A percentile compares a stretch with the other conserved stretches of the same genome.
Evolutionary conservation across 2,113 vertebrate genomes (phyloP).

Genomic region (Menura novaehollandiae): DNA sequence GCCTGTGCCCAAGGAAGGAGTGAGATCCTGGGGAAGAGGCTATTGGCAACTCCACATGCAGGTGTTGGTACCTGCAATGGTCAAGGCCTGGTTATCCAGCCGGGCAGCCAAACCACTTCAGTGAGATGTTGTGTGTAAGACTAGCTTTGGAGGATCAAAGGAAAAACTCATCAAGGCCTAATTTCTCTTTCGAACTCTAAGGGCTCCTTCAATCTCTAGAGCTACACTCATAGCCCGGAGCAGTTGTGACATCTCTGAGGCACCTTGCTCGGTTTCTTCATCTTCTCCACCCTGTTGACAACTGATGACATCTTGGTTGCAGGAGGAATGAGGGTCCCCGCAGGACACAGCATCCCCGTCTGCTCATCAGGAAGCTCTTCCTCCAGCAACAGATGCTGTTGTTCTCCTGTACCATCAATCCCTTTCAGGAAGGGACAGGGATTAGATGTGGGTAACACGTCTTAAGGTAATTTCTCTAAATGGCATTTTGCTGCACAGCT

Average conservation of each 20-base stretch:
- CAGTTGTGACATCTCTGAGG: not conserved
- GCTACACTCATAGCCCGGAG: rapidly evolving
- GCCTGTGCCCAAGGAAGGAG: not conserved
- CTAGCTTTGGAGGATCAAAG: not conserved
- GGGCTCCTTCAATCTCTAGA: not conserved
- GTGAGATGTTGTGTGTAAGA: not conserved
- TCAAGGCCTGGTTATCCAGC: no score
- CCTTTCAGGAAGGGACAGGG: not conserved
- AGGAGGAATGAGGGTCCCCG: not conserved
- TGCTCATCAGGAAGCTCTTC: not conserved
- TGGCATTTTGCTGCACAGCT: not conserved
- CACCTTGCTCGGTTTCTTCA: not conserved
- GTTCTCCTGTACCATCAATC: not conserved
- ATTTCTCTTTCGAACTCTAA: not conserved
- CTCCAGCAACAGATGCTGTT: slow-evolving; percentile 32
- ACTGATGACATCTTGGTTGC: not conserved
- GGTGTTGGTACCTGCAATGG: not conserved
- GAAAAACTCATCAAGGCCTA: not conserved
- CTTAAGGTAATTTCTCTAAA: slow-evolving; percentile 21
- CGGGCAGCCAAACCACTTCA: not conserved
- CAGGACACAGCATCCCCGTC: not conserved
- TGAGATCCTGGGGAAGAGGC: no score
- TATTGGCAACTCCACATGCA: rapidly evolving
- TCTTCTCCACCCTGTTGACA: not conserved
- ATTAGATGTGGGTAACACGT: not conserved